These are phyloP conservation scores for Aradophagus sp. DNA, from an alignment of 1,140 invertebrate genomes.

Conservation along the genomic window DNA sequence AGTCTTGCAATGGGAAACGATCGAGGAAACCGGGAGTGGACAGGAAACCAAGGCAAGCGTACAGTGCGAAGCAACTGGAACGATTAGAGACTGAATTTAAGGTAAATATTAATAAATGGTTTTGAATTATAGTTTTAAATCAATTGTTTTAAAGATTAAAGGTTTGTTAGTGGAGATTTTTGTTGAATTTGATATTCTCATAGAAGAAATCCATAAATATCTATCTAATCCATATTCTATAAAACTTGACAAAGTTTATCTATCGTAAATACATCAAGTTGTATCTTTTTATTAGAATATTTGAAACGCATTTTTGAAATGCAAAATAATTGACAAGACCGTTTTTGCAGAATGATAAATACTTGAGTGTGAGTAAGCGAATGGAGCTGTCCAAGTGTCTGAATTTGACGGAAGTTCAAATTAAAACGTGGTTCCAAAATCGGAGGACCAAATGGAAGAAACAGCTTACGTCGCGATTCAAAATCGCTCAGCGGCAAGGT, in stretches of 20 bases:
- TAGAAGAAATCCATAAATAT: no score
- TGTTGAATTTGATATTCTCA: no score
- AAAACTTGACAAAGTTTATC: no score
- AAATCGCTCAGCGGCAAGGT: conserved; percentile 90
- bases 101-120: no score
- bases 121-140: no score
- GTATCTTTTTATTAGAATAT: no score
- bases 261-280: no score
- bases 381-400: conserved; percentile 93
- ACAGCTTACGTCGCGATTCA: conserved; percentile 89
- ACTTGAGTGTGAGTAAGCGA: conserved; percentile 94
- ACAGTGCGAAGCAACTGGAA: conserved; percentile 94
- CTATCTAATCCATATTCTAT: no score
- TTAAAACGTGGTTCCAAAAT: conserved; percentile 98
- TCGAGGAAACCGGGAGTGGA: conserved; percentile 90
- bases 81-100: conserved; percentile 94
- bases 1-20: conserved; percentile 81
- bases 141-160: no score
- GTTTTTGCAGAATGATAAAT: conserved; percentile 96
- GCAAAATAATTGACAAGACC: no score
- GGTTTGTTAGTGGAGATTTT: no score
- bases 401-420: conserved; percentile 94
- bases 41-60: conserved; percentile 94
- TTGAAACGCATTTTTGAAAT: no score
- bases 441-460: conserved; percentile 97